phyloP scores from a whole-genome alignment of 2,797 vertebrate genomes.

The Ctenochaetus hawaiiensis region DNA sequence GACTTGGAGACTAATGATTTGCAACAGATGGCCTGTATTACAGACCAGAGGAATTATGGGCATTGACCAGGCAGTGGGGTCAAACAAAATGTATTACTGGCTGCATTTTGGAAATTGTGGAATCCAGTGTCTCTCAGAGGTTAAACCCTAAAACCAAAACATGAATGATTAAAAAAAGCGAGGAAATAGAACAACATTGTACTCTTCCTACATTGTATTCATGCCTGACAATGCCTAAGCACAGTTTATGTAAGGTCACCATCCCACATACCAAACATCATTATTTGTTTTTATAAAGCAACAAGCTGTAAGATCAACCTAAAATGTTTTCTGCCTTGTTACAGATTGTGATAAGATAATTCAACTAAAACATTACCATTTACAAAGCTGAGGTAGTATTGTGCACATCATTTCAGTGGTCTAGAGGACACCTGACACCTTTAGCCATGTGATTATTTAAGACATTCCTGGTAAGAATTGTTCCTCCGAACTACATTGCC shows the following conservation, averaged over 20 bases:
- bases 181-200: not conserved
- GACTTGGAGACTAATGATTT: not conserved
- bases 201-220: not conserved
- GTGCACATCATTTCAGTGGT: slow-evolving; percentile 15
- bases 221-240: not conserved
- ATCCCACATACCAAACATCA: not conserved
- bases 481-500: slow-evolving; percentile 11
- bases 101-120: not conserved
- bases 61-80: not conserved
- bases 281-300: not conserved
- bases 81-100: slow-evolving; percentile 1
- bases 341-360: not conserved
- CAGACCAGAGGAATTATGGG: not conserved
- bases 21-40: not conserved
- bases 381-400: slow-evolving; percentile 7
- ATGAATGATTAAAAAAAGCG: not conserved
- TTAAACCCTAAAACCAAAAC: not conserved
- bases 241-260: not conserved
- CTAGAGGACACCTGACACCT: not conserved
- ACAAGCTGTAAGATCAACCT: not conserved
- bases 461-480: not conserved
- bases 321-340: not conserved
- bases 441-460: slow-evolving; percentile 14
- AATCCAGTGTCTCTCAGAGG: not conserved
- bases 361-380: not conserved